Conservation (phyloP, 2,888 invertebrate genomes). For the Luperina nickerlii region DNA sequence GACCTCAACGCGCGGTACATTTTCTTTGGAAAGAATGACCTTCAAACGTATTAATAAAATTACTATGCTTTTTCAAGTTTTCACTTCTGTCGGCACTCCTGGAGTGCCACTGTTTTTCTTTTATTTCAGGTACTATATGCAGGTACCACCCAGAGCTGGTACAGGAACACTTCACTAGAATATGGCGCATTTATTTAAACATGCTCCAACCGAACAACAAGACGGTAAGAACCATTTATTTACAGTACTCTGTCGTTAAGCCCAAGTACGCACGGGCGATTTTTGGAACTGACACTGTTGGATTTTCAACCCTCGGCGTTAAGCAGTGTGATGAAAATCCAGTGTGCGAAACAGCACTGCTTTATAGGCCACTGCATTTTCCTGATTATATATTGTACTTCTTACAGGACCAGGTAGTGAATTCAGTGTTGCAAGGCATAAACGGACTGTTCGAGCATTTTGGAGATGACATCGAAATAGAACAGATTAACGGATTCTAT, state of each 20-base stretch:
- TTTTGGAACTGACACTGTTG: too few relatives aligned
- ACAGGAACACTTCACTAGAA: slow-evolving; percentile 62
- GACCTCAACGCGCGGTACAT: too few relatives aligned
- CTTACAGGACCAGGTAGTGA: slow-evolving; percentile 57
- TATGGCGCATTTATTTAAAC: slow-evolving; percentile 78
- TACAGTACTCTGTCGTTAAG: too few relatives aligned
- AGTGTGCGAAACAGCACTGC: too few relatives aligned
- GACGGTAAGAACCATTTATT: slow-evolving; percentile 68
- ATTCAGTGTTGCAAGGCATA: slow-evolving; percentile 72
- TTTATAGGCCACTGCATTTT: neutral
- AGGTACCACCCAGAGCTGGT: slow-evolving; percentile 75
- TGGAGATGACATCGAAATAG: slow-evolving; percentile 46
- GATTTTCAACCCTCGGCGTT: neutral
- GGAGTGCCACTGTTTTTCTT: too few relatives aligned
- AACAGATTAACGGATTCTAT: slow-evolving; percentile 54
- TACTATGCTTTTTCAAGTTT: too few relatives aligned
- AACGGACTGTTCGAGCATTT: slow-evolving; percentile 65
- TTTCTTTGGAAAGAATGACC: too few relatives aligned
- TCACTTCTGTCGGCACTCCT: too few relatives aligned
- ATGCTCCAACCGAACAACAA: slow-evolving; percentile 74
- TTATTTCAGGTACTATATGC: slow-evolving; percentile 77
- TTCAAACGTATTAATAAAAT: too few relatives aligned
- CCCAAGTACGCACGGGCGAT: too few relatives aligned
- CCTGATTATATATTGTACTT: neutral
- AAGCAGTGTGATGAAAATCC: neutral